phyloP scores from a whole-genome alignment of 2,888 invertebrate species.

The Nasonovia ribisnigri region DNA sequence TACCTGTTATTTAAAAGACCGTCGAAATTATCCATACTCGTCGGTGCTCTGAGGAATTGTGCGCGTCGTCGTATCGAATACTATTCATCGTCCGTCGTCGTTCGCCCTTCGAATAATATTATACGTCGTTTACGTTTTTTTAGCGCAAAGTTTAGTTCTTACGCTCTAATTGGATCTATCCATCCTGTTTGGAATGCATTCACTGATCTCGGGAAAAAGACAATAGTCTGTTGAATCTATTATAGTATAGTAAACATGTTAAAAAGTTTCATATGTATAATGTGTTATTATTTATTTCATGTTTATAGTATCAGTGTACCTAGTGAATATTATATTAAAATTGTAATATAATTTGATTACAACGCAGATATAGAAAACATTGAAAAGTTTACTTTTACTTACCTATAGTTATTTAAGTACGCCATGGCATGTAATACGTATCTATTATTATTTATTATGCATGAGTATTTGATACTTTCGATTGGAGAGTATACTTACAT shows the following conservation, averaged over 20 bases:
- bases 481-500: neutral
- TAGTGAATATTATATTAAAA: neutral
- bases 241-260: neutral
- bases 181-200: neutral
- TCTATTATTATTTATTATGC: neutral
- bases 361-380: neutral
- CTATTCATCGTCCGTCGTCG: neutral
- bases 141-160: neutral
- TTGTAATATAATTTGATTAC: neutral
- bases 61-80: neutral
- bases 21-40: neutral
- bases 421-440: neutral
- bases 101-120: slow-evolving; percentile 11
- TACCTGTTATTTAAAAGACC: neutral
- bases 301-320: neutral
- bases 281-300: no score
- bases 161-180: neutral
- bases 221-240: neutral
- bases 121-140: neutral
- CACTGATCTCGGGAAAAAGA: neutral
- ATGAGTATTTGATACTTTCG: neutral
- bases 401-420: neutral
- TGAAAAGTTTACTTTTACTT: neutral
- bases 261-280: neutral
- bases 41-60: neutral